Conservation (phyloP, 2,888 invertebrate species). For the Apotomis turbidana region DNA sequence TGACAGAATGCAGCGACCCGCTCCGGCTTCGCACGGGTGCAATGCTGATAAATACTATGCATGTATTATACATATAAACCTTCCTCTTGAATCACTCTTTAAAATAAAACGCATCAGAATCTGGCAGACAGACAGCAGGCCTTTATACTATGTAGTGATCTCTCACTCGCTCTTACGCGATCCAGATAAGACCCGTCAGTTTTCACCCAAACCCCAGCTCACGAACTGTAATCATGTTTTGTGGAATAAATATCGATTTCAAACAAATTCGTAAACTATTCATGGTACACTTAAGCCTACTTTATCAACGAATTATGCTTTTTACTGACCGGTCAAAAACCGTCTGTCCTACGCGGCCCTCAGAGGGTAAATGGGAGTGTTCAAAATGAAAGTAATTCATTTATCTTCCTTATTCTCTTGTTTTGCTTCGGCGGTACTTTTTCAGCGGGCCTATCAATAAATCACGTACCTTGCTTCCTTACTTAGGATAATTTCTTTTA, state of each 20-base stretch:
- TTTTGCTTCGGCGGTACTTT: constrained; percentile 68
- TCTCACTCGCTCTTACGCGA: no score
- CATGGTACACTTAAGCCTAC: constrained; percentile 3
- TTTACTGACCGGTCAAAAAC: constrained; percentile 33
- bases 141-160: no score
- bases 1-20: no score
- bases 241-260: not conserved
- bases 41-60: no score
- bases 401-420: constrained; percentile 77
- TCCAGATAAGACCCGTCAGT: no score
- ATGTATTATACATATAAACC: no score
- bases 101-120: no score
- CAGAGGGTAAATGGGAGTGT: constrained; percentile 55
- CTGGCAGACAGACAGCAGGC: no score
- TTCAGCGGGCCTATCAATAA: constrained; percentile 72
- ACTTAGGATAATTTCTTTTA: constrained; percentile 69
- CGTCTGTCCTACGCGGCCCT: constrained; percentile 10
- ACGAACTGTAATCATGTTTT: no score
- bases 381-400: constrained; percentile 74
- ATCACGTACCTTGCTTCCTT: constrained; percentile 74
- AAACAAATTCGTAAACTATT: not conserved
- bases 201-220: no score
- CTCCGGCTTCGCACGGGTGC: no score
- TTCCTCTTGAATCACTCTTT: no score
- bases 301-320: constrained; percentile 21